Evolutionary conservation across 2,113 vertebrate species (phyloP).

Genomic region (Danio rerio): GRCz12tu NC_133190.1:38624501-38625000

Average conservation of each 20-base stretch:
- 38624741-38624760: background rate
- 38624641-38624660: constrained; percentile 18
- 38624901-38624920: constrained; percentile 64
- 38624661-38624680: background rate
- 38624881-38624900: constrained; percentile 8
- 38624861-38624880: constrained; percentile 16
- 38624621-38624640: constrained; percentile 30
- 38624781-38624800: constrained; percentile 7
- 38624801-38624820: background rate
- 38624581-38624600: background rate
- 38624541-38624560: too few relatives aligned
- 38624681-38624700: background rate
- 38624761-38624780: background rate
- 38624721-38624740: background rate
- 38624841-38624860: background rate
- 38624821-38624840: background rate
- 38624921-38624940: constrained; percentile 75
- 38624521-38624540: too few relatives aligned
- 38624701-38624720: background rate
- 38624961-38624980: constrained; percentile 67
- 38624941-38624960: constrained; percentile 72
- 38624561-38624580: too few relatives aligned
- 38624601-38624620: constrained; percentile 1
- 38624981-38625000: constrained; percentile 55
- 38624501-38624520: too few relatives aligned